phyloP scores from a whole-genome alignment of 2,113 vertebrate species.

The Cebus imitator region DNA sequence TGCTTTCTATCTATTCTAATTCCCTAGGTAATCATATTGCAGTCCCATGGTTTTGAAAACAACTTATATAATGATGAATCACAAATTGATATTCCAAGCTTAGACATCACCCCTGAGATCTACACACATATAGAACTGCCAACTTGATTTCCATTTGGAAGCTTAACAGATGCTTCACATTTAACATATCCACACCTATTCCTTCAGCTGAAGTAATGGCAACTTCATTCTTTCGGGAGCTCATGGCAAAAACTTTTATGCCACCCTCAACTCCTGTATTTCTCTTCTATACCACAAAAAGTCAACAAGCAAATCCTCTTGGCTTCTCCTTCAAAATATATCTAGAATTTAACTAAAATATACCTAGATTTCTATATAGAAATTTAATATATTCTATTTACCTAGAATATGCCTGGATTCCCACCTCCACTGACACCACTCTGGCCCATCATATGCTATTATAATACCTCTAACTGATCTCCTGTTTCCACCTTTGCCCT shows the following conservation, averaged over 20 bases:
- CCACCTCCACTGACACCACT: background rate
- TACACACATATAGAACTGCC: background rate
- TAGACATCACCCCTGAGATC: background rate
- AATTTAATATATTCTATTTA: background rate
- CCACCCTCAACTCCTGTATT: background rate
- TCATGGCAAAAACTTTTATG: background rate
- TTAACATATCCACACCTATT: background rate
- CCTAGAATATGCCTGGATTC: background rate
- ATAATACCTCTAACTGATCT: background rate
- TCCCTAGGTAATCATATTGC: background rate
- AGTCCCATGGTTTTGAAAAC: background rate
- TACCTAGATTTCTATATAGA: background rate
- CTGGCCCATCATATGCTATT: background rate
- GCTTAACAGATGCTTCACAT: background rate
- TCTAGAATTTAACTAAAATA: background rate
- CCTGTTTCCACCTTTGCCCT: too few relatives aligned
- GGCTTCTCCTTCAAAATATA: background rate
- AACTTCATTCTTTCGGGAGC: background rate
- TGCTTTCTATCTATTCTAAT: background rate
- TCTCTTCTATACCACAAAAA: background rate
- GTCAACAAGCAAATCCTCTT: background rate
- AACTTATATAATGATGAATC: background rate
- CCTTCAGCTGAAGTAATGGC: background rate
- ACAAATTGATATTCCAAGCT: background rate
- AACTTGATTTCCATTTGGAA: background rate